Percentiles rank a stretch among this genome's conserved stretches.
Evolutionary conservation across 2,797 vertebrate species (phyloP).

Genomic region (Pitangus sulphuratus): DNA sequence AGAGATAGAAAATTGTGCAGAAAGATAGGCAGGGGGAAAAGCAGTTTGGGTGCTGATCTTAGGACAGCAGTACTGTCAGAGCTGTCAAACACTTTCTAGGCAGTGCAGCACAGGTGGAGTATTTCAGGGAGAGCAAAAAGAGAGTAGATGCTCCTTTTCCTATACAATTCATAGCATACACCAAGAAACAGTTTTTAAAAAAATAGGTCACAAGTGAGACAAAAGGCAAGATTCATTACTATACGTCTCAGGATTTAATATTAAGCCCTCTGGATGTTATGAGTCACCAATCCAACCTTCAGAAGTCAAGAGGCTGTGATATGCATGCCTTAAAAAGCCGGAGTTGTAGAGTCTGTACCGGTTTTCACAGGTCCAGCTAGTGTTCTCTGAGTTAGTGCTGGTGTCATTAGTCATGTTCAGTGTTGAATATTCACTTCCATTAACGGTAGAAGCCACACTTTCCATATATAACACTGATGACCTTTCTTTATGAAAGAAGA

Average conservation of each 20-base stretch:
- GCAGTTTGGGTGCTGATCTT: neutral
- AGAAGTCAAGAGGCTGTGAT: neutral
- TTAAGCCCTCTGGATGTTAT: neutral
- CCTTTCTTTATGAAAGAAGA: neutral
- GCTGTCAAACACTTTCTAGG: neutral
- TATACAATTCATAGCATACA: neutral
- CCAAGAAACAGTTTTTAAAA: neutral
- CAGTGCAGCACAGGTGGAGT: neutral
- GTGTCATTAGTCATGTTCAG: neutral
- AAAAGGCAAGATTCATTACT: neutral
- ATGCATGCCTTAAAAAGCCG: neutral
- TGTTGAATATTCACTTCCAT: neutral
- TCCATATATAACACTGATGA: neutral
- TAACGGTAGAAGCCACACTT: neutral
- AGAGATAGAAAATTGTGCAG: neutral
- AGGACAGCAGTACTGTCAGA: neutral
- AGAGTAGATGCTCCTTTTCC: neutral
- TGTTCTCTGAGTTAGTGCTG: neutral
- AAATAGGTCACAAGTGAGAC: neutral
- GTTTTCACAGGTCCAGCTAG: neutral
- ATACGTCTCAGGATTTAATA: neutral
- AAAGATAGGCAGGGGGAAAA: neutral
- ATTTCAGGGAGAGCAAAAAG: neutral
- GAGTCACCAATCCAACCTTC: neutral
- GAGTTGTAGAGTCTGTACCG: neutral